Base-by-base conservation (phyloP, 2,888 invertebrate species). In the Horisme vitalbata region DNA sequence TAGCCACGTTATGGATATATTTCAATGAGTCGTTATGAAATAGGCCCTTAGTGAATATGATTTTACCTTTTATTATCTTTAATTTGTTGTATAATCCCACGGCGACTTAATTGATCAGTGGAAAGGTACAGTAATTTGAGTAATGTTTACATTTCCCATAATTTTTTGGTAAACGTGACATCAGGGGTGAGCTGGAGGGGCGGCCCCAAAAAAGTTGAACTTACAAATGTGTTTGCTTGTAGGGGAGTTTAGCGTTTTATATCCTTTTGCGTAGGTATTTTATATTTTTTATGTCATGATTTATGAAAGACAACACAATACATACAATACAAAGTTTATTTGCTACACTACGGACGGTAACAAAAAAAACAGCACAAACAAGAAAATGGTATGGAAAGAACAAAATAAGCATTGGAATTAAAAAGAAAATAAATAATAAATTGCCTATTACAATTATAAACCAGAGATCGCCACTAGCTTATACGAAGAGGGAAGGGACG, bases 91-190 rank as follows among this genome's bases (percentile, higher is more conserved):
- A 15, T 41, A 39, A 41, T 80, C 79, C 75, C 79, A 72, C 64
- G 63, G 63, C 56, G 56, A 61, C 50, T 68, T 66, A 68, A 76
- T 75, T 74, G 68, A 70, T 68, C 61, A 70, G 69, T 63, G 61
- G 63, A 70, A 79, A 74, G 38, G 73, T 75, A 74, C 59, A 59
- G 85, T 79, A 83, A 84, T 80, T 78, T 63, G 81, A 84, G 81
- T 75, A 71, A 61, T 85, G 84, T 87, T 86, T 85, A 71, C 79
- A 63, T 78, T 87, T 87, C 87, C 86, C 87, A 87, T 85, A 82
- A 81, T 83, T 84, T 31, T 86, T 76, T 59, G 75, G 73, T 75
- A 74, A 79, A 77, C 58, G 75, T 65, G 58, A 63, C 62, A 58
- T 52, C 56, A 68, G 63, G 82, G 71, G 75, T 63, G 55, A 49